Conservation (phyloP, 2,113 vertebrate genomes). For the Barnardius zonarius region DNA sequence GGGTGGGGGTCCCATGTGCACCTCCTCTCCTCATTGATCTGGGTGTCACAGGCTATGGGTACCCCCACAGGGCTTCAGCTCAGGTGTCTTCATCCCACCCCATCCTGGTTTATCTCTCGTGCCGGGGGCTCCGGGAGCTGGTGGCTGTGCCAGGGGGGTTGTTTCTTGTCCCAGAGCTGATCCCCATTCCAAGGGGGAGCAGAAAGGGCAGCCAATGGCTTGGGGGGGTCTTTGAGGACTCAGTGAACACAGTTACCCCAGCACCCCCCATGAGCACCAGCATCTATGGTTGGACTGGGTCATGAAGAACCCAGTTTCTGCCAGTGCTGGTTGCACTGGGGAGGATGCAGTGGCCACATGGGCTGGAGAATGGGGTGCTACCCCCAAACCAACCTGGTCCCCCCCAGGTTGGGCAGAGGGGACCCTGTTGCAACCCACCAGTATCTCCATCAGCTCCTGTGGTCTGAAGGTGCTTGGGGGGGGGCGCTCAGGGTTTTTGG, state of each 20-base stretch:
- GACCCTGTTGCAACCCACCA: rapidly evolving
- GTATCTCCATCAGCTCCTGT: background rate
- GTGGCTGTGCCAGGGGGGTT: background rate
- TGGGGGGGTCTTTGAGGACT: background rate
- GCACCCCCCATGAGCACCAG: background rate
- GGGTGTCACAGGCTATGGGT: background rate
- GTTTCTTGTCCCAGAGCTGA: background rate
- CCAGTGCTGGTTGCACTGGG: background rate
- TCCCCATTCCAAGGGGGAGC: background rate
- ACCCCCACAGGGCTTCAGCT: background rate
- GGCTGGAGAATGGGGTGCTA: background rate
- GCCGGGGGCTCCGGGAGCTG: background rate
- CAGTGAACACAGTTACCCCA: background rate
- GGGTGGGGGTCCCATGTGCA: background rate
- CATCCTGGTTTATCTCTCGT: background rate
- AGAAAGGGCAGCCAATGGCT: rapidly evolving
- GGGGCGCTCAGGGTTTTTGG: no score
- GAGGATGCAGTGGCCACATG: rapidly evolving
- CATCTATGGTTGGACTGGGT: background rate
- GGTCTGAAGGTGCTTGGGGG: background rate
- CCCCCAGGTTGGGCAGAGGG: rapidly evolving
- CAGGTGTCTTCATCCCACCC: background rate
- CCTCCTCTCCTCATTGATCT: rapidly evolving
- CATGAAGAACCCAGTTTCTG: background rate
- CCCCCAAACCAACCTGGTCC: background rate